Evolutionary conservation across 2,797 vertebrate genomes (phyloP).

Genomic region (Xiphorhynchus erythropygius): DNA sequence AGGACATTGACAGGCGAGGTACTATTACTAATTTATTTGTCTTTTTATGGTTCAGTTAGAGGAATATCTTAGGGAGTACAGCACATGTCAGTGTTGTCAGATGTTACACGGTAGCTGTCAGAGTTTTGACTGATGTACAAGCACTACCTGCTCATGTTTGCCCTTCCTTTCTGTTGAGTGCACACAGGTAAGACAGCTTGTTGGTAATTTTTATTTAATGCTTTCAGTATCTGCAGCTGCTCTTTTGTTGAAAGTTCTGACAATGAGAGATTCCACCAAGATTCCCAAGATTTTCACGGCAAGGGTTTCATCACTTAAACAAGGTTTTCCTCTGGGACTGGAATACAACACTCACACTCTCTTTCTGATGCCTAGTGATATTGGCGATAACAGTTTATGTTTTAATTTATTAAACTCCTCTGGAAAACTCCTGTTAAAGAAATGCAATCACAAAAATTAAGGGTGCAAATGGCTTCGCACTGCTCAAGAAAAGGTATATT

Average conservation of each 20-base stretch:
- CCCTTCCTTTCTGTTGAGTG: slow-evolving; percentile 84
- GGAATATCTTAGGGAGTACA: slow-evolving; percentile 78
- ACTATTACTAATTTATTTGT: slow-evolving; percentile 93
- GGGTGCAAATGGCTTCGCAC: neutral
- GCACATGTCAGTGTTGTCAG: slow-evolving; percentile 85
- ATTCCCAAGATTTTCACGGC: slow-evolving; percentile 62
- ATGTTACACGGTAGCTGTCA: slow-evolving; percentile 89
- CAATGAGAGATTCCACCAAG: slow-evolving; percentile 64
- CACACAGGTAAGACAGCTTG: slow-evolving; percentile 84
- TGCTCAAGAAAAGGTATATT: neutral
- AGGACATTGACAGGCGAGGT: slow-evolving; percentile 83
- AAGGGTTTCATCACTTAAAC: slow-evolving; percentile 54
- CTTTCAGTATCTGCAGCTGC: slow-evolving; percentile 70
- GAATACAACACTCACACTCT: slow-evolving; percentile 9
- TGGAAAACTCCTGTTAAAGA: slow-evolving; percentile 2
- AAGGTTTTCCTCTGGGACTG: slow-evolving; percentile 65
- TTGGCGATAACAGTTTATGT: slow-evolving; percentile 23
- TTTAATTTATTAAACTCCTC: slow-evolving; percentile 31
- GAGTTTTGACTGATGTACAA: slow-evolving; percentile 86
- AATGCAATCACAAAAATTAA: slow-evolving; percentile 28
- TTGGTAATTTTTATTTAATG: slow-evolving; percentile 79
- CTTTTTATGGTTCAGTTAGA: slow-evolving; percentile 82
- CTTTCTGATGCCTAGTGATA: slow-evolving; percentile 42
- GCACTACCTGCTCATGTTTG: slow-evolving; percentile 80
- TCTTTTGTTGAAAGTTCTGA: slow-evolving; percentile 74